phyloP scores from a whole-genome alignment of 23 tunicate genomes.

The Clavelina lepadiformis region DNA sequence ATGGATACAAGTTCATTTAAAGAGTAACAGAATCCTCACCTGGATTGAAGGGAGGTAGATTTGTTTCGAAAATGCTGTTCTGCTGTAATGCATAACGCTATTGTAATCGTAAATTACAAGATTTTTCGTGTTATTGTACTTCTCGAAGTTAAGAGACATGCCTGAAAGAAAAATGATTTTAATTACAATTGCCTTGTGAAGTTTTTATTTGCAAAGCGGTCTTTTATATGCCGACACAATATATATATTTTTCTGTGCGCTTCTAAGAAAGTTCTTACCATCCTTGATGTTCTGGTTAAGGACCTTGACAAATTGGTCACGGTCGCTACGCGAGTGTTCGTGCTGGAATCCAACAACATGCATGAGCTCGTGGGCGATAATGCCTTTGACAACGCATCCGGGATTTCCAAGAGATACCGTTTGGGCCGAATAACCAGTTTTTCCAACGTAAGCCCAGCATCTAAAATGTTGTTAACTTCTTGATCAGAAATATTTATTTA shows the following conservation, averaged over 20 bases:
- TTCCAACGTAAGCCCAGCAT: slow-evolving; percentile 97
- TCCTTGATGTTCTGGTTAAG: slow-evolving; percentile 64
- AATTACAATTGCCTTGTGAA: no score
- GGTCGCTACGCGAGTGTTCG: slow-evolving; percentile 97
- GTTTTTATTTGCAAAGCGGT: no score
- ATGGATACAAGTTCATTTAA: no score
- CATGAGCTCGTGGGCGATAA: slow-evolving; percentile 91
- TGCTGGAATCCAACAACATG: slow-evolving; percentile 99
- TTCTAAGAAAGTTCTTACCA: slow-evolving; percentile 30
- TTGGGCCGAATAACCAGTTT: slow-evolving; percentile 82
- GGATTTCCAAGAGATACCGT: slow-evolving; percentile 90
- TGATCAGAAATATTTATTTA: no score
- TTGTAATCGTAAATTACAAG: slow-evolving; percentile 92
- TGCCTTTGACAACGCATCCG: slow-evolving; percentile 85
- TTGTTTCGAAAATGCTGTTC: slow-evolving; percentile 75
- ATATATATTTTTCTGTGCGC: no score
- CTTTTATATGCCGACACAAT: no score
- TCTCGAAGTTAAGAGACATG: slow-evolving; percentile 65
- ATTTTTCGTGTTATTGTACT: slow-evolving; percentile 66
- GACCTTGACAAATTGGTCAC: slow-evolving; percentile 87
- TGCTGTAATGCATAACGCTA: slow-evolving; percentile 98
- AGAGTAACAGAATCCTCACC: slow-evolving; percentile 42
- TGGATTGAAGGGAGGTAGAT: slow-evolving; percentile 93
- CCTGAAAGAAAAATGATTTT: slow-evolving; percentile 39
- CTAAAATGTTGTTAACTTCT: no score